Conservation (phyloP, 2,888 invertebrate genomes). For the Hybos culiciformis region DNA sequence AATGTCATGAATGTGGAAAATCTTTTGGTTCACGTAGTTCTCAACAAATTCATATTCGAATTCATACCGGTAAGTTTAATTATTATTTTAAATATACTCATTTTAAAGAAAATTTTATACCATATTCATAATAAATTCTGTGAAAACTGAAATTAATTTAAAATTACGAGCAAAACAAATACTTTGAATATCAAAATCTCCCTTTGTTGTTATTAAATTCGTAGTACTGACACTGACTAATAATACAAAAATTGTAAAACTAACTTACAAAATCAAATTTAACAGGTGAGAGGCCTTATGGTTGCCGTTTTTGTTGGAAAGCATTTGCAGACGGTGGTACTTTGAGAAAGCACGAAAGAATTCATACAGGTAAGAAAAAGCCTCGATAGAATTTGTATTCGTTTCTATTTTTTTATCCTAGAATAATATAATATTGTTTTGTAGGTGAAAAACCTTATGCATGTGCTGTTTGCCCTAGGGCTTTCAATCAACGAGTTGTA, state of each 20-base stretch:
- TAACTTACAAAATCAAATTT: no score
- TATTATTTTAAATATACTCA: no score
- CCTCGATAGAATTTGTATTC: not conserved
- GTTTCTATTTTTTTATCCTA: not conserved
- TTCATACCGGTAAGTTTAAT: no score
- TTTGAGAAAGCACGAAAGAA: slow-evolving; percentile 68
- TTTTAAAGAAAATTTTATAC: no score
- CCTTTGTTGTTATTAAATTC: no score
- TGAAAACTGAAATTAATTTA: no score
- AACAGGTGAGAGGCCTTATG: slow-evolving; percentile 71
- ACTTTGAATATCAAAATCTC: no score
- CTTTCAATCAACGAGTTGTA: slow-evolving; percentile 77
- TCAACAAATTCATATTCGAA: slow-evolving; percentile 73
- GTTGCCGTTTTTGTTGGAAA: slow-evolving; percentile 77
- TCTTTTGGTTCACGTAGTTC: slow-evolving; percentile 75
- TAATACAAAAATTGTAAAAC: no score
- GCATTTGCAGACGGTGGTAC: slow-evolving; percentile 82
- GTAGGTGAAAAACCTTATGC: slow-evolving; percentile 70
- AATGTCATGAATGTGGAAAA: slow-evolving; percentile 72
- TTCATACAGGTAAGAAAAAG: slow-evolving; percentile 53
- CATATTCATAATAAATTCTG: no score
- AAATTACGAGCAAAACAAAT: no score
- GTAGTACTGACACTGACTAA: no score
- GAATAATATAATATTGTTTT: slow-evolving; percentile 10
- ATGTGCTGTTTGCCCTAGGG: slow-evolving; percentile 73